Percentiles rank a stretch among this genome's conserved stretches.
Conservation (phyloP, 2,797 vertebrate species). For the Malurus splendens region DNA sequence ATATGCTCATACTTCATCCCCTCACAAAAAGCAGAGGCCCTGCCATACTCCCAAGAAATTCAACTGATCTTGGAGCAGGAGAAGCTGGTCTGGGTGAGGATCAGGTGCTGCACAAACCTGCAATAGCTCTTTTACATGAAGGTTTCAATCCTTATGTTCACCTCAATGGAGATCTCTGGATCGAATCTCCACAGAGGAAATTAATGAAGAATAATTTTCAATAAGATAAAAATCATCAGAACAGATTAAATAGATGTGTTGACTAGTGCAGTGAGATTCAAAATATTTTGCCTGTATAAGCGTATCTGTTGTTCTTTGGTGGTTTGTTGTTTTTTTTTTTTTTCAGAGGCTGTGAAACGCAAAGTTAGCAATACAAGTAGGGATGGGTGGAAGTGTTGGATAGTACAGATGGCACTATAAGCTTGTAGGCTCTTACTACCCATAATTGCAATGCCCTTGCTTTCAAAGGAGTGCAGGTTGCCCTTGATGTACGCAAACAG, state of each 20-base stretch:
- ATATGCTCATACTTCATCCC: accelerated
- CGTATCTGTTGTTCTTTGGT: constrained; percentile 58
- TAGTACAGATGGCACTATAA: constrained; percentile 64
- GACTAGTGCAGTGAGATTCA: constrained; percentile 63
- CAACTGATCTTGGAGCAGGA: not conserved
- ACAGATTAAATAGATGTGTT: constrained; percentile 47
- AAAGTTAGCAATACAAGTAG: constrained; percentile 66
- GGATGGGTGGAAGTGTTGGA: constrained; percentile 50
- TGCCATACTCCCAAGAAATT: not conserved
- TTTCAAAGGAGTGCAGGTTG: constrained; percentile 44
- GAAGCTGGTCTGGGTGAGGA: not conserved
- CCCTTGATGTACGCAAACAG: constrained; percentile 11
- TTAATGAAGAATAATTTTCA: not conserved
- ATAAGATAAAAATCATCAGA: constrained; percentile 34
- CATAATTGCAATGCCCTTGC: constrained; percentile 54
- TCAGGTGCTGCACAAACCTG: not conserved
- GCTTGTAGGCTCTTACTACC: constrained; percentile 61
- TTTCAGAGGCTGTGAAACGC: constrained; percentile 62
- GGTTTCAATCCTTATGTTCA: not conserved
- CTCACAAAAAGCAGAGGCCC: not conserved
- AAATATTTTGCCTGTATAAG: constrained; percentile 64
- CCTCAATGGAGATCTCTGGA: not conserved
- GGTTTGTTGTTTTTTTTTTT: constrained; percentile 1
- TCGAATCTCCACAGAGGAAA: not conserved
- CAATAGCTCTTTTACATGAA: not conserved